Percentiles rank a stretch among this genome's conserved stretches.
These are phyloP conservation scores for Onychomys leucogaster DNA, from an alignment of 2,797 vertebrate species.

Conservation along the genomic window DNA sequence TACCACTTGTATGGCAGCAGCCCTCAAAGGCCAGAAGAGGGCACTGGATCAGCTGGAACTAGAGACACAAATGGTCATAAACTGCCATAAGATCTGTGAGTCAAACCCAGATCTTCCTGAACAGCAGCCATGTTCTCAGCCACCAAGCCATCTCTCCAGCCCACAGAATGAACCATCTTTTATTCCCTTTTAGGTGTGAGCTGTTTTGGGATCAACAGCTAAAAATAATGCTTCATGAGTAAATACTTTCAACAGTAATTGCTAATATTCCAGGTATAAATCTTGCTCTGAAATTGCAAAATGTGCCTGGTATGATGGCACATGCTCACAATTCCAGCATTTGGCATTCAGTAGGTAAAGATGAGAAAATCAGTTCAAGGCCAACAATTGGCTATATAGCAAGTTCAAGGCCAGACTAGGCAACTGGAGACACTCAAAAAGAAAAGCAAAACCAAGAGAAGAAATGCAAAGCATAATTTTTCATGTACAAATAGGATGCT, in stretches of 20 bases:
- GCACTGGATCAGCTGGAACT: not conserved
- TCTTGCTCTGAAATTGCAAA: not conserved
- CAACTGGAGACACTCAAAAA: not conserved
- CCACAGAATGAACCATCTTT: not conserved
- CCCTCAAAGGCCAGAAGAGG: not conserved
- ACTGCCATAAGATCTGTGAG: not conserved
- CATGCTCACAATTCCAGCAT: not conserved
- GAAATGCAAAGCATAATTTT: not conserved
- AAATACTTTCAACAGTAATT: not conserved
- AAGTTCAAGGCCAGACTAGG: not conserved
- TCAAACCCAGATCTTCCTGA: not conserved
- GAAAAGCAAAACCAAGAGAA: not conserved
- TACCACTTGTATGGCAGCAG: not conserved
- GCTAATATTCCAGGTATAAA: not conserved
- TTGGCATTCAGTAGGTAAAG: not conserved
- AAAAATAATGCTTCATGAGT: not conserved
- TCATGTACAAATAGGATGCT: rapidly evolving
- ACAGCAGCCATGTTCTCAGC: not conserved
- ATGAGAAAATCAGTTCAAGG: not conserved
- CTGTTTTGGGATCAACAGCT: not conserved
- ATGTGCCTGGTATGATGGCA: not conserved
- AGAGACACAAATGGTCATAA: not conserved
- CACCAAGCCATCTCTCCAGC: not conserved
- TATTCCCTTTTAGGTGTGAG: not conserved
- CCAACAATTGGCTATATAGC: not conserved